A percentile compares a stretch with the other conserved stretches of the same genome.
Evolutionary conservation across 1,140 invertebrate species (phyloP).

Genomic region (Leucophenga varia): DNA sequence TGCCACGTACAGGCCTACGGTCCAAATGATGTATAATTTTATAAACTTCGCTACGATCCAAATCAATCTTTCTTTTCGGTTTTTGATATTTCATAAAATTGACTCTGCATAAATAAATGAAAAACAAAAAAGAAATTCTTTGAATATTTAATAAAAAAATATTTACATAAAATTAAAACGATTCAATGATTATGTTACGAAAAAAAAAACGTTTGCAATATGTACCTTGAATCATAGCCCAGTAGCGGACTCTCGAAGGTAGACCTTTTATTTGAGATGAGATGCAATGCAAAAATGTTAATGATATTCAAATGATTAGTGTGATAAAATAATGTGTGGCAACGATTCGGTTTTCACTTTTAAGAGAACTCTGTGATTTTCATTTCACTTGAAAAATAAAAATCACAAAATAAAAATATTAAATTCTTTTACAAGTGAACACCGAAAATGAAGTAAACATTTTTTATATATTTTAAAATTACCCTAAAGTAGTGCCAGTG

Average conservation of each 20-base stretch:
- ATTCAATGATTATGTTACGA: too few species aligned
- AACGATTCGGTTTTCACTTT: too few species aligned
- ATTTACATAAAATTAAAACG: too few species aligned
- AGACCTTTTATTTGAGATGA: too few species aligned
- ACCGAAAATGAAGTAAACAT: background rate
- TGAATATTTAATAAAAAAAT: too few species aligned
- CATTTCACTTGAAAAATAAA: conserved; percentile 1
- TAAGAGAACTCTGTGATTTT: background rate
- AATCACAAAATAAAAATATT: background rate
- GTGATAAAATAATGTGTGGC: background rate
- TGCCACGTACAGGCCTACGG: conserved; percentile 64
- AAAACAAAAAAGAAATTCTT: too few species aligned
- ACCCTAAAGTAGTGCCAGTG: conserved; percentile 74
- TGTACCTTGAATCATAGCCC: conserved; percentile 60
- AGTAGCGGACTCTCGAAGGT: conserved; percentile 58
- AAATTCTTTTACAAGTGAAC: background rate
- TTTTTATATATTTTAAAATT: conserved; percentile 23
- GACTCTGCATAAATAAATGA: conserved; percentile 64
- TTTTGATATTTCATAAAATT: conserved; percentile 80
- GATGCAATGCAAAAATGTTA: conserved; percentile 35
- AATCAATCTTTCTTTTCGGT: conserved; percentile 67
- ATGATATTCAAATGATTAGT: conserved; percentile 8
- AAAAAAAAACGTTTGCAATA: too few species aligned
- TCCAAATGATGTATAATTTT: conserved; percentile 74
- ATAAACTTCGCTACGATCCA: conserved; percentile 73